Conservation (phyloP, 2,113 vertebrate species). For the Grallaria varia region DNA sequence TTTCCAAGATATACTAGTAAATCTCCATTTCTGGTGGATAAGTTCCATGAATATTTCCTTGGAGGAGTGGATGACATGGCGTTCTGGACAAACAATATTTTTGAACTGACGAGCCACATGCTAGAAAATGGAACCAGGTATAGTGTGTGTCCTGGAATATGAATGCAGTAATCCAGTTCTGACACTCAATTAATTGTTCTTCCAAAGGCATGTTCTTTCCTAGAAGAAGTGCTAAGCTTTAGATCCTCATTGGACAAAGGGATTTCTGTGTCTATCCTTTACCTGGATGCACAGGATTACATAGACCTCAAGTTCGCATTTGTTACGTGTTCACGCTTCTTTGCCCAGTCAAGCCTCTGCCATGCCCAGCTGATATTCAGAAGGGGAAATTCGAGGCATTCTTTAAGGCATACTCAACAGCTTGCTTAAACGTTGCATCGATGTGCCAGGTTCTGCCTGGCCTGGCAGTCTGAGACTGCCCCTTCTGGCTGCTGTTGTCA, state of each 20-base stretch:
- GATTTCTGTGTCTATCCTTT: neutral
- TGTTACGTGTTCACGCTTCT: fast-evolving
- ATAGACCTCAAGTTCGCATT: neutral
- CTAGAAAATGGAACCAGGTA: slow-evolving; percentile 77
- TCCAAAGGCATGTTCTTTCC: neutral
- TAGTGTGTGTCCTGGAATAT: neutral
- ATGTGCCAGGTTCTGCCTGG: neutral
- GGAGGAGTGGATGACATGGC: slow-evolving; percentile 82
- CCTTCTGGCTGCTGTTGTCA: neutral
- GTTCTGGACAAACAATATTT: slow-evolving; percentile 76
- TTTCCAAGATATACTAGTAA: slow-evolving; percentile 72
- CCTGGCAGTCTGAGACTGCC: neutral
- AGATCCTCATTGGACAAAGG: neutral
- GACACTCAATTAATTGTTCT: neutral
- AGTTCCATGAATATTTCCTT: slow-evolving; percentile 81
- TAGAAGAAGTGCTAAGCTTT: neutral
- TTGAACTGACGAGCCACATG: slow-evolving; percentile 69
- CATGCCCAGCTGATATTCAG: neutral
- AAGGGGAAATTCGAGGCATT: neutral
- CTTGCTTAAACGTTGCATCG: neutral
- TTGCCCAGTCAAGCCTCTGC: neutral
- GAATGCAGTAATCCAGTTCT: neutral
- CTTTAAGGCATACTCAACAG: neutral
- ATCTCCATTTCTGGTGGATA: slow-evolving; percentile 79
- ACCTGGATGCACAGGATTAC: fast-evolving